These are phyloP conservation scores for Balaenoptera acutorostrata DNA, from an alignment of 2,113 vertebrate genomes.

Conservation along the genomic window DNA sequence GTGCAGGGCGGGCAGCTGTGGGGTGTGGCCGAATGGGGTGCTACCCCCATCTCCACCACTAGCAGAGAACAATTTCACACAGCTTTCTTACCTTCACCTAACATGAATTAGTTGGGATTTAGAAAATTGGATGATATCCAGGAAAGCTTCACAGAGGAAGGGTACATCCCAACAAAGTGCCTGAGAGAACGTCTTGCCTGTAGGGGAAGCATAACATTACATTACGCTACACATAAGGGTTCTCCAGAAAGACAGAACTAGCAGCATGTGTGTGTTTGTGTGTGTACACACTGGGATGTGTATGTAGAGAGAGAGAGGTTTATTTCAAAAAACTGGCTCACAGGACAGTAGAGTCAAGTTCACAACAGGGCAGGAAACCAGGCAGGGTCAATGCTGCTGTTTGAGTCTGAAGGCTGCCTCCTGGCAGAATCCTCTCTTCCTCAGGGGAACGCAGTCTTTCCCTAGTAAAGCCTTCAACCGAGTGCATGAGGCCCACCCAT, in stretches of 20 bases:
- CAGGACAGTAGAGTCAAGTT: neutral
- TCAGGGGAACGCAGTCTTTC: neutral
- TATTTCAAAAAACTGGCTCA: neutral
- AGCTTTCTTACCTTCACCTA: neutral
- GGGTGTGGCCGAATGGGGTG: neutral
- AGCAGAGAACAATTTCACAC: neutral
- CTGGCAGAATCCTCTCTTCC: neutral
- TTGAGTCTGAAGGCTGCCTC: neutral
- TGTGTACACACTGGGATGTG: neutral
- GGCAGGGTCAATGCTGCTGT: neutral
- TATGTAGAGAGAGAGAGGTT: neutral
- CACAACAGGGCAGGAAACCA: neutral
- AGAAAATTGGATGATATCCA: neutral
- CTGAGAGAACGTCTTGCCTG: neutral
- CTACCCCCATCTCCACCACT: neutral
- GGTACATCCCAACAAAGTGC: neutral
- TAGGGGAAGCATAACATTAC: neutral
- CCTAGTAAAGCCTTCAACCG: neutral
- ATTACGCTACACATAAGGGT: neutral
- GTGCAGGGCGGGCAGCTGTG: no score
- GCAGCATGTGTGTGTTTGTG: rapidly evolving
- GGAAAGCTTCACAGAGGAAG: neutral
- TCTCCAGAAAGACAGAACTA: neutral
- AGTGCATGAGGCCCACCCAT: neutral
- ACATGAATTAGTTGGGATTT: neutral